phyloP scores from a whole-genome alignment of 2,888 invertebrate species.

The Acrobasis repandana region DNA sequence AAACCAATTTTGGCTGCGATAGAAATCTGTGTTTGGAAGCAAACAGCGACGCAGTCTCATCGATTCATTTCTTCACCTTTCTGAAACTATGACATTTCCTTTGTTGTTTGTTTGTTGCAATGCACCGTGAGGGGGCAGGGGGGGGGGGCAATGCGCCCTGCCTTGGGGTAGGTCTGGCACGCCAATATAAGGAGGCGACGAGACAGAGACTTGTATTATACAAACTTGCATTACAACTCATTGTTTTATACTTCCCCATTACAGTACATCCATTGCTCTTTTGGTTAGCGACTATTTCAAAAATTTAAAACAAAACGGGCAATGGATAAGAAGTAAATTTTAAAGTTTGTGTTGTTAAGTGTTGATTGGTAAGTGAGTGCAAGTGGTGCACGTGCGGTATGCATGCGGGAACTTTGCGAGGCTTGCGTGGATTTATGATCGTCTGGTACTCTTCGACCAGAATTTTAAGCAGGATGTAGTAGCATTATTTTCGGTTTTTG shows the following conservation, averaged over 20 bases:
- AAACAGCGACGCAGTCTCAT: constrained; percentile 5
- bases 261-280: constrained; percentile 39
- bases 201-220: constrained; percentile 51
- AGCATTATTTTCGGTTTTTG: no score
- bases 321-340: constrained; percentile 36
- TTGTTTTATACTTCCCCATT: constrained; percentile 4
- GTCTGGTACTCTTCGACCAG: constrained; percentile 8
- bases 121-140: constrained; percentile 44
- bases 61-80: constrained; percentile 30
- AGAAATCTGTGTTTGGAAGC: constrained; percentile 18
- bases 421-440: constrained; percentile 7
- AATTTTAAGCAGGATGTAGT: neutral
- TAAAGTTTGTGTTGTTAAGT: neutral
- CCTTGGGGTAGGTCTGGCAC: constrained; percentile 74
- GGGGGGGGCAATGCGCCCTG: constrained; percentile 55
- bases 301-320: constrained; percentile 26
- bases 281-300: neutral
- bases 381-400: constrained; percentile 50
- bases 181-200: constrained; percentile 50
- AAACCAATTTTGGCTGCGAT: constrained; percentile 9
- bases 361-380: constrained; percentile 27
- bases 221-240: constrained; percentile 42
- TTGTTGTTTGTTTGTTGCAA: constrained; percentile 48
- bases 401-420: constrained; percentile 20
- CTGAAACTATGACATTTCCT: constrained; percentile 34